Percentiles rank a stretch among this genome's conserved stretches.
These are phyloP conservation scores for Danio albolineatus DNA, from an alignment of 2,797 vertebrate genomes.

Conservation along the genomic window DNA sequence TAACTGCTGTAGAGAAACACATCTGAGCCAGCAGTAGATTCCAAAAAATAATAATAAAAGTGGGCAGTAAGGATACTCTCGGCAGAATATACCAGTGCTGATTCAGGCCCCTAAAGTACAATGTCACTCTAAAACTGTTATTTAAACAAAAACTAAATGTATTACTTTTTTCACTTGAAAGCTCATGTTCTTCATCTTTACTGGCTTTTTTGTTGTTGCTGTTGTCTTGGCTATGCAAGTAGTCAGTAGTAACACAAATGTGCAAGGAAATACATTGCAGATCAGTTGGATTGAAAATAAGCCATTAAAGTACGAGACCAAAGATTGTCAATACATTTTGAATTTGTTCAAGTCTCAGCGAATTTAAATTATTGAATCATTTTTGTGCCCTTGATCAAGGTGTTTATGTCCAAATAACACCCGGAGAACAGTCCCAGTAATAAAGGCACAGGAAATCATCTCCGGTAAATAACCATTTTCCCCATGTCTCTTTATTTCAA, in stretches of 20 bases:
- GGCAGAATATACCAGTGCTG: too few relatives aligned
- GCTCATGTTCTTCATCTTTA: neutral
- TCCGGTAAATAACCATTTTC: slow-evolving; percentile 8
- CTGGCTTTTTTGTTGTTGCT: neutral
- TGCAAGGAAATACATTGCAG: neutral
- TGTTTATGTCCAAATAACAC: slow-evolving; percentile 6
- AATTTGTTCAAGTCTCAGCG: neutral
- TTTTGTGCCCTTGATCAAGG: neutral
- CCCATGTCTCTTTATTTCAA: neutral
- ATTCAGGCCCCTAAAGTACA: too few relatives aligned
- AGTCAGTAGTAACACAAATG: neutral
- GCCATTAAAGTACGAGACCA: neutral
- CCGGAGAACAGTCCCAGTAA: neutral
- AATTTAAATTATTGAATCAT: slow-evolving; percentile 6
- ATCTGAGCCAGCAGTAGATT: too few relatives aligned
- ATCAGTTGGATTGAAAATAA: neutral
- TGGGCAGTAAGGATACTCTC: too few relatives aligned
- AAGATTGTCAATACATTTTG: neutral
- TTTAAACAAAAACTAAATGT: too few relatives aligned
- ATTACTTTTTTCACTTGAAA: too few relatives aligned
- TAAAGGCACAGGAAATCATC: neutral
- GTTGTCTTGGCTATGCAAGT: neutral
- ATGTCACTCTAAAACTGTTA: too few relatives aligned
- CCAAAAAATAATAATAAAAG: too few relatives aligned
- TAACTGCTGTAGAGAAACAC: too few relatives aligned